These are phyloP conservation scores for Neostethus bicornis DNA, from an alignment of 2,797 vertebrate species.

Conservation along the genomic window DNA sequence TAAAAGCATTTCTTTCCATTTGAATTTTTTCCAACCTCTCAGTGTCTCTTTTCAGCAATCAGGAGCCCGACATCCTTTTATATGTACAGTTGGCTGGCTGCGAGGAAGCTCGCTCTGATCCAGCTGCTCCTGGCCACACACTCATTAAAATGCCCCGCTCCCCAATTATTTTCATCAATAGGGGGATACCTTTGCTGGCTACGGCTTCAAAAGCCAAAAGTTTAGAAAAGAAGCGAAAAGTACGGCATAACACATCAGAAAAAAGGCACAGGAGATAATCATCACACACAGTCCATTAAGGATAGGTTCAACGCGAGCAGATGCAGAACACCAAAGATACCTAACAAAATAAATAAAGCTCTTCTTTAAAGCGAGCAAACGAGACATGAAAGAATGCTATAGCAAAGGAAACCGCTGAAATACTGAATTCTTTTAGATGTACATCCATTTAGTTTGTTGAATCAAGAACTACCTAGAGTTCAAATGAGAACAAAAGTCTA, in stretches of 20 bases:
- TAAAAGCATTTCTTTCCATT: constrained; percentile 31
- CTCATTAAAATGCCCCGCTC: constrained; percentile 52
- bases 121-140: constrained; percentile 24
- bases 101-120: constrained; percentile 48
- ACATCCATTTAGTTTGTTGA: background rate
- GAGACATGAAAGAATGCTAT: constrained; percentile 9
- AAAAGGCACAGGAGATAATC: constrained; percentile 31
- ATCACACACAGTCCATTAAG: constrained; percentile 14
- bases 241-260: background rate
- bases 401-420: background rate
- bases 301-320: constrained; percentile 1
- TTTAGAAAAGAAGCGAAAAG: constrained; percentile 38
- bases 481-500: background rate
- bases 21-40: constrained; percentile 30
- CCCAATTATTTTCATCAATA: constrained; percentile 63
- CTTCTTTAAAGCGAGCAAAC: constrained; percentile 34
- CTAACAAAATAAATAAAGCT: constrained; percentile 8
- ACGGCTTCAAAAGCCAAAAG: constrained; percentile 42
- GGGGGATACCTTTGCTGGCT: constrained; percentile 42
- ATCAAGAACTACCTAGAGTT: background rate
- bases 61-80: constrained; percentile 35
- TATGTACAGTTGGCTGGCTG: constrained; percentile 41
- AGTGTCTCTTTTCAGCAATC: constrained; percentile 24
- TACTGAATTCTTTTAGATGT: background rate
- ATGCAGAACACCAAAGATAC: constrained; percentile 13